phyloP scores from a whole-genome alignment of 2,888 invertebrate species.

The Pachliopta kotzebuea region DNA sequence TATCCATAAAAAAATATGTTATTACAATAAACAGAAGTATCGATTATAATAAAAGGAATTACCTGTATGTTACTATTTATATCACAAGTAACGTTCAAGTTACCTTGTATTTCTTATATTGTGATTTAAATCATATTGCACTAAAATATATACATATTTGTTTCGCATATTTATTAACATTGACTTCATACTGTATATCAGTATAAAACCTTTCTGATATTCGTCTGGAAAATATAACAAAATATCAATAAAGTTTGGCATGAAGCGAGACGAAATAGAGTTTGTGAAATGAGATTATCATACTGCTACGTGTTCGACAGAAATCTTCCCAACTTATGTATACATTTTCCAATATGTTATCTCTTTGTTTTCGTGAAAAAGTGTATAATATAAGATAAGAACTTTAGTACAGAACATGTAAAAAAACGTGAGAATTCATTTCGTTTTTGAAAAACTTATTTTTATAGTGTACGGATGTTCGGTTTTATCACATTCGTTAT shows the following conservation, averaged over 20 bases:
- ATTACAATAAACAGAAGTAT: no score
- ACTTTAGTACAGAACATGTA: no score
- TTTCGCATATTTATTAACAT: constrained; percentile 2
- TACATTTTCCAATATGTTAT: background rate
- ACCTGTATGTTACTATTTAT: no score
- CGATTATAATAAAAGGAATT: no score
- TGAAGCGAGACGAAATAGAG: background rate
- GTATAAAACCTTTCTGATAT: background rate
- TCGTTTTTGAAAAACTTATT: no score
- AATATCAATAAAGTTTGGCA: constrained; percentile 4
- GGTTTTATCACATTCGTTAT: no score
- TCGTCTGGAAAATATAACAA: constrained; percentile 6
- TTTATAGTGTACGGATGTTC: no score
- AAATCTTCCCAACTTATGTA: background rate
- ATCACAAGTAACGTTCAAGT: no score
- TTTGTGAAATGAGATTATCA: constrained; percentile 3
- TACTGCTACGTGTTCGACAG: background rate
- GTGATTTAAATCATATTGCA: no score
- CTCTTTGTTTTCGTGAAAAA: background rate
- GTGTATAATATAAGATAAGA: background rate
- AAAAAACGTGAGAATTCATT: no score
- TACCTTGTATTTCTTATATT: no score
- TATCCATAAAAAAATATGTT: no score
- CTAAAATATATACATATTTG: background rate
- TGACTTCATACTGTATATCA: background rate